These are phyloP conservation scores for Cladopsammia gracilis DNA, from an alignment of 64 coral and sea anemone species.

Conservation along the genomic window DNA sequence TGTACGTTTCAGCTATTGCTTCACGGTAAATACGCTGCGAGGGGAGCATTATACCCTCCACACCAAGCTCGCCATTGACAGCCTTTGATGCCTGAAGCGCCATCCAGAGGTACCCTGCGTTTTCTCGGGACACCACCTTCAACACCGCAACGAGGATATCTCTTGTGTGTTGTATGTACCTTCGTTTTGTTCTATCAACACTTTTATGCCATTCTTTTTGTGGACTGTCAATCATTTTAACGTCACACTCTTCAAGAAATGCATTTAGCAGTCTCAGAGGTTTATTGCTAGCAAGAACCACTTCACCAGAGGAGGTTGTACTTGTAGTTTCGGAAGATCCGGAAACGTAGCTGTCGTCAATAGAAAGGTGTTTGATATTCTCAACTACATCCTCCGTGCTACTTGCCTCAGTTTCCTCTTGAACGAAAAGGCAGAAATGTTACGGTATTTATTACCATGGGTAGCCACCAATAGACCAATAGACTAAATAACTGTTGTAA, in stretches of 20 bases:
- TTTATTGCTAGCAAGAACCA: constrained; percentile 4
- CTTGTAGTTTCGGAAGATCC: constrained; percentile 36
- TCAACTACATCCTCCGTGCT: constrained; percentile 8
- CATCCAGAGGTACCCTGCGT: constrained; percentile 34
- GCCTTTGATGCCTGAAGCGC: constrained; percentile 61
- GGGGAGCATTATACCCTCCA: constrained; percentile 9
- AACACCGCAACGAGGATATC: constrained; percentile 35
- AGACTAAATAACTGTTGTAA: neutral
- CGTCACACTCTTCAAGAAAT: constrained; percentile 20
- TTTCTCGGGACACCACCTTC: constrained; percentile 24
- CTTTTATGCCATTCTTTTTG: constrained; percentile 23
- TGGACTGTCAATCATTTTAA: neutral
- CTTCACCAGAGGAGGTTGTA: constrained; percentile 42
- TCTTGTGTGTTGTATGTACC: constrained; percentile 23
- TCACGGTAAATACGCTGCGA: constrained; percentile 33
- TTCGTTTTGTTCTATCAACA: constrained; percentile 16
- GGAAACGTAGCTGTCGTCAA: neutral
- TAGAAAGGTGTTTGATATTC: neutral
- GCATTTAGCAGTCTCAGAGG: constrained; percentile 28
- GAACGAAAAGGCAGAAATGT: neutral
- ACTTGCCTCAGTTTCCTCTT: constrained; percentile 3
- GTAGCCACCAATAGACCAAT: neutral
- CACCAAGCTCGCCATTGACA: constrained; percentile 28
- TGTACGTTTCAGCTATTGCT: constrained; percentile 57
- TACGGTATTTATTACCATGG: too few species aligned